Evolutionary conservation across 2,888 invertebrate genomes (phyloP).

Genomic region (Phengaris arion): DNA sequence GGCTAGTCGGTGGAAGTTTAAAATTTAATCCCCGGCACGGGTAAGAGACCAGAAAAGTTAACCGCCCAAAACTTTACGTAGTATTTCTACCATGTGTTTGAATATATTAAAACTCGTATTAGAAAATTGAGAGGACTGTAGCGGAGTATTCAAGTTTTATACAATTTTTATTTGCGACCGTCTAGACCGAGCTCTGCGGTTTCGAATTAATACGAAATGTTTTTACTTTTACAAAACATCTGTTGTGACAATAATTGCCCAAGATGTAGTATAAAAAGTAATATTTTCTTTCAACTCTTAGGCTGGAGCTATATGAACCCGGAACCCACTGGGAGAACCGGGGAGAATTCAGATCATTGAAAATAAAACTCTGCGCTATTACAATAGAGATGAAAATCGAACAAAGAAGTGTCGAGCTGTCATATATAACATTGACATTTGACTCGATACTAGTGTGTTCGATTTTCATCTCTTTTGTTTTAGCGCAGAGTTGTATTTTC

Average conservation of each 20-base stretch:
- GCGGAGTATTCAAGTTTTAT: conserved; percentile 21
- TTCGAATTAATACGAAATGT: conserved; percentile 1
- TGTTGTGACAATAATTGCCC: conserved; percentile 20
- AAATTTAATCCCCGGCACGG: conserved; percentile 68
- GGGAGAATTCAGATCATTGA: no score
- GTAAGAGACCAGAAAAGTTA: conserved; percentile 70
- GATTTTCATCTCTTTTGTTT: no score
- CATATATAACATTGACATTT: no score
- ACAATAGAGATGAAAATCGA: no score
- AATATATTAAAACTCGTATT: conserved; percentile 38
- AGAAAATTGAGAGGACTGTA: conserved; percentile 34
- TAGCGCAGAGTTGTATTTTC: no score
- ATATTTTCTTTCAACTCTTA: background rate
- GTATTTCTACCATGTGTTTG: conserved; percentile 44
- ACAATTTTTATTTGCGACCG: conserved; percentile 14
- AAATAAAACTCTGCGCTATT: no score
- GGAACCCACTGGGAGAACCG: no score
- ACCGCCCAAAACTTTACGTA: conserved; percentile 59
- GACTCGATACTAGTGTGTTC: no score
- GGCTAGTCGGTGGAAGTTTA: conserved; percentile 66
- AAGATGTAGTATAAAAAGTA: background rate
- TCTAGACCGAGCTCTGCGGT: background rate
- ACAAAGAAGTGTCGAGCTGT: no score
- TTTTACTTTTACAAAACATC: background rate
- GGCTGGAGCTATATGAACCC: no score